Conservation (phyloP, 2,888 invertebrate species). For the Mythimna lalbum region DNA sequence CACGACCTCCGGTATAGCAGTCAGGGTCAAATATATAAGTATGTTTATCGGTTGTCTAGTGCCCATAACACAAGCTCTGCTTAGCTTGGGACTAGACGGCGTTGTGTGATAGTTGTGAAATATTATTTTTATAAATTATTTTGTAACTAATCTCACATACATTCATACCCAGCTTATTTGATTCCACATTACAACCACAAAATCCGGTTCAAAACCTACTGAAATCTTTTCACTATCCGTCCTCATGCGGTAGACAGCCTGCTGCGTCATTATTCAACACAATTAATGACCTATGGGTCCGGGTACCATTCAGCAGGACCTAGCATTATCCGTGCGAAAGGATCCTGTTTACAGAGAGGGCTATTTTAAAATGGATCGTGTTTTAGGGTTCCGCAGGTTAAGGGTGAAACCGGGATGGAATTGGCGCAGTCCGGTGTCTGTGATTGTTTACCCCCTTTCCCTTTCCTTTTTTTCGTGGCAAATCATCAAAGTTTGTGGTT, state of each 20-base stretch:
- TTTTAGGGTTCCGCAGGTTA: conserved; percentile 3
- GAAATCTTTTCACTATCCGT: conserved; percentile 16
- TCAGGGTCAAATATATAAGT: no score
- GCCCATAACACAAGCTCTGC: no score
- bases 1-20: no score
- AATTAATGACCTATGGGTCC: conserved; percentile 60
- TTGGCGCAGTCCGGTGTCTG: neutral
- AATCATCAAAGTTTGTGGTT: no score
- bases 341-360: conserved; percentile 57
- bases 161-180: neutral
- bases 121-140: no score
- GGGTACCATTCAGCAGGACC: conserved; percentile 43
- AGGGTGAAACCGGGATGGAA: neutral
- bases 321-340: conserved; percentile 55
- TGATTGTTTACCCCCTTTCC: no score
- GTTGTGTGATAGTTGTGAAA: no score
- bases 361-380: conserved; percentile 57
- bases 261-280: conserved; percentile 57
- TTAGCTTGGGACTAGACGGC: no score
- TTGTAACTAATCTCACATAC: neutral
- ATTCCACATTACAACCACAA: neutral
- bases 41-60: no score
- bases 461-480: no score
- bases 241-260: neutral
- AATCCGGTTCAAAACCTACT: neutral